Percentiles rank a stretch among this genome's conserved stretches.
These are phyloP conservation scores for Phania funesta DNA, from an alignment of 2,888 invertebrate genomes.

Conservation along the genomic window DNA sequence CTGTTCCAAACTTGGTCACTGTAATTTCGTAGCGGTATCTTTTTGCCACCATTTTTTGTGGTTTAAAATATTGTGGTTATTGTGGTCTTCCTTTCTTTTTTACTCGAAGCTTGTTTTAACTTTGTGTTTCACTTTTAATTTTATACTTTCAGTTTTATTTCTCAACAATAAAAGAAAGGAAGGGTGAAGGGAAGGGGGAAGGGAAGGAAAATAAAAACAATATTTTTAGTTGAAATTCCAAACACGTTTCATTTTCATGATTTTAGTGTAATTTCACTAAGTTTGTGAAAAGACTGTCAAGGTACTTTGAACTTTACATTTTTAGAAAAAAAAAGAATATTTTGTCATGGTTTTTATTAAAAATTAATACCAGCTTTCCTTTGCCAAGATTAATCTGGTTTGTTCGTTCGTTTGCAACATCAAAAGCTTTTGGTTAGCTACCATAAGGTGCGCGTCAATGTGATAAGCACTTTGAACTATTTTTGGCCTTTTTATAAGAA, in stretches of 20 bases:
- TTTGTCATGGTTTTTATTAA: constrained; percentile 10
- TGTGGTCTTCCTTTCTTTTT: too few species aligned
- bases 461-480: neutral
- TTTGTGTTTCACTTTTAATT: neutral
- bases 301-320: constrained; percentile 5
- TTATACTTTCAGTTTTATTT: constrained; percentile 27
- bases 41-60: too few species aligned
- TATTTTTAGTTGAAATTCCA: constrained; percentile 8
- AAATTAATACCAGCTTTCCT: neutral
- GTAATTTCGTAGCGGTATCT: too few species aligned
- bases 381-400: neutral
- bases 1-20: too few species aligned
- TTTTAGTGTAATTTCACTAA: constrained; percentile 16
- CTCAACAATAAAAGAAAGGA: neutral
- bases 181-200: neutral
- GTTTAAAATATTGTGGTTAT: too few species aligned
- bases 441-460: neutral
- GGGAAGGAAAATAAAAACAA: neutral
- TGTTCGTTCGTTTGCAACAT: neutral
- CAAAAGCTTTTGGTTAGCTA: neutral
- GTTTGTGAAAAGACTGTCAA: neutral
- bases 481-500: too few species aligned
- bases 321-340: neutral
- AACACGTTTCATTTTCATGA: constrained; percentile 28
- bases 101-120: too few species aligned